Evolutionary conservation across 2,797 vertebrate genomes (phyloP), one percentile per base, ranked within the genome.

Genomic region (Periparus ater): DNA sequence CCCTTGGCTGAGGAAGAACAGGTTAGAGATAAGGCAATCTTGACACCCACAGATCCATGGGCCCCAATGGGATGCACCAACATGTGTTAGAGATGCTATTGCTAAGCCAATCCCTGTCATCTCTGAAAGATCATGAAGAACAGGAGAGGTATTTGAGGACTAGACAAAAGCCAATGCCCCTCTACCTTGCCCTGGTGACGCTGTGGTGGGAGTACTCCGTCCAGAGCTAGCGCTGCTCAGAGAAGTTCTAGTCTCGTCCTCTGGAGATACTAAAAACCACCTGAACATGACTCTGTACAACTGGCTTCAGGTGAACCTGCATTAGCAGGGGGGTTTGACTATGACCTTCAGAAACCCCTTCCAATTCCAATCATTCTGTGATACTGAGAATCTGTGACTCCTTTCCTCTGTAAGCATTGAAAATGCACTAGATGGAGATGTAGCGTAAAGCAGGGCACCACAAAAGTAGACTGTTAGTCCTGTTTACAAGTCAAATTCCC

Each of bases 41-140:
- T 42, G 51, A 50, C 26, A 57, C 9, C 7, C 20, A 42, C 36
- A 66, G 50, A 74, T 57, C 70, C 51, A 57, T 3, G 11, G 60
- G 44, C 17, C 34, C 17, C 44, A 48, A 26, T 11, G 44, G 51
- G 20, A 48, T 25, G 25, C 36, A 50, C 29, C 0, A 0, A 57
- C 13, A 23, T 2, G 4, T 26, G 7, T 5, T 5, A 73, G 53
- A 34, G 20, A 48, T 34, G 30, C 30, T 55, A 34, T 6, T 65
- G 68, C 13, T 7, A 50, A 65, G 36, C 25, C 30, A 34, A 10
- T 48, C 42, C 55, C 30, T 48, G 25, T 50, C 17, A 15, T 17
- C 36, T 58, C 53, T 50, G 36, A 74, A 50, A 74, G 53, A 22
- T 14, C 26, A 50, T 5, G 21, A 21, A 66, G 26, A 66, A 50